phyloP scores from a whole-genome alignment of 2,888 invertebrate genomes.

The Phyllotreta cruciferae region DNA sequence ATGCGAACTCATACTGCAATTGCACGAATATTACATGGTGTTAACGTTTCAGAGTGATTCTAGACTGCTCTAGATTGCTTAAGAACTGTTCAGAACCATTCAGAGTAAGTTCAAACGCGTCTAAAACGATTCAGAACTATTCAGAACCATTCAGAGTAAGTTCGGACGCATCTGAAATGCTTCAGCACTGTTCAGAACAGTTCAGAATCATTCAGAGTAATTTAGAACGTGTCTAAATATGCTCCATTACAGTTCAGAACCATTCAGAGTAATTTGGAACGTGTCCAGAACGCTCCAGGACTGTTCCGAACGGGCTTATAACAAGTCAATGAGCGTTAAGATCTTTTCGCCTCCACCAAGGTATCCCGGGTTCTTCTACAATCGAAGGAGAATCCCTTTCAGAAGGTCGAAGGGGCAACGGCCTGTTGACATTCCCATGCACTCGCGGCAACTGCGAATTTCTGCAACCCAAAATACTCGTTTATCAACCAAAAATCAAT shows the following conservation, averaged over 20 bases:
- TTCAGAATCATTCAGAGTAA: too few relatives aligned
- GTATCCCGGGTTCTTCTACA: constrained; percentile 58
- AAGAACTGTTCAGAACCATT: too few relatives aligned
- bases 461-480: constrained; percentile 25
- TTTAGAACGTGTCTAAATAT: too few relatives aligned
- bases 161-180: too few relatives aligned
- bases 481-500: not conserved
- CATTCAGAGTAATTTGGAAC: not conserved
- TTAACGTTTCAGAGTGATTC: too few relatives aligned
- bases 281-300: not conserved
- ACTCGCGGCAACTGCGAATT: constrained; percentile 44
- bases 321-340: constrained; percentile 41
- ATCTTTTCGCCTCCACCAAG: constrained; percentile 61
- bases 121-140: too few relatives aligned
- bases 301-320: not conserved
- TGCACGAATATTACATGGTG: not conserved
- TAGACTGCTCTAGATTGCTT: too few relatives aligned
- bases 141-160: too few relatives aligned
- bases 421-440: constrained; percentile 35
- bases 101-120: too few relatives aligned
- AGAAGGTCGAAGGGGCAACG: constrained; percentile 41
- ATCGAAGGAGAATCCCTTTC: constrained; percentile 35
- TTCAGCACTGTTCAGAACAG: too few relatives aligned
- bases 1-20: not conserved
- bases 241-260: too few relatives aligned